These are phyloP conservation scores for Anoplius nigerrimus DNA, from an alignment of 2,888 invertebrate species.

Conservation along the genomic window DNA sequence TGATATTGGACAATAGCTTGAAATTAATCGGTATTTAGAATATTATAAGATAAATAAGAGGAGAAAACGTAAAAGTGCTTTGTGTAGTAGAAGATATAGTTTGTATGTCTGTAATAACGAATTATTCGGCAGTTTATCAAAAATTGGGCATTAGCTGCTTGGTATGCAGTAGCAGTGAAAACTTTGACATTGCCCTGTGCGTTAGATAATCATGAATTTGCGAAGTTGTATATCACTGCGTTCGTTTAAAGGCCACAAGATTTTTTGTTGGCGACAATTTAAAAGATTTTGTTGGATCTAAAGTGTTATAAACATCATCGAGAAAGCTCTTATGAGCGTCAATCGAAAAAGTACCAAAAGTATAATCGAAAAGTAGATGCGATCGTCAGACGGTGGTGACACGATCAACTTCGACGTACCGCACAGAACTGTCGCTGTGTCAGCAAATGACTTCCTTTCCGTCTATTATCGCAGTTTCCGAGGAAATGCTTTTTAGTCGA, in stretches of 20 bases:
- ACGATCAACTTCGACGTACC: conserved; percentile 92
- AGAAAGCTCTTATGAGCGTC: not conserved
- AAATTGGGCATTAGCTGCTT: no score
- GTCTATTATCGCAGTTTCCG: conserved; percentile 89
- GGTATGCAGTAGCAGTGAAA: no score
- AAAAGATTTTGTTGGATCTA: conserved; percentile 21
- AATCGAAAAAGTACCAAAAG: no score
- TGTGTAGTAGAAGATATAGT: no score
- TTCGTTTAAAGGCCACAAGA: conserved; percentile 2
- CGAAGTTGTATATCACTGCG: not conserved
- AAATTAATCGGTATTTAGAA: no score
- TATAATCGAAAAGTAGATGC: conserved; percentile 18
- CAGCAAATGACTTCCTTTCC: conserved; percentile 95
- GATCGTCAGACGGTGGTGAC: conserved; percentile 92
- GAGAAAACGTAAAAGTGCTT: no score
- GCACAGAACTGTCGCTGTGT: conserved; percentile 96
- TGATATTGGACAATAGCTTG: no score
- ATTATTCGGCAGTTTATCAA: no score
- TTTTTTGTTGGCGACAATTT: not conserved
- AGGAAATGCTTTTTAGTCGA: conserved; percentile 86
- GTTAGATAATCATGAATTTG: not conserved
- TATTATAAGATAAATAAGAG: no score
- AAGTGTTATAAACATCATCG: conserved; percentile 24
- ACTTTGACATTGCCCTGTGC: not conserved
- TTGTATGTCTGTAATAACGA: no score